Evolutionary conservation across 2,113 vertebrate species (phyloP).

Genomic region (Galeopterus variegatus): DNA sequence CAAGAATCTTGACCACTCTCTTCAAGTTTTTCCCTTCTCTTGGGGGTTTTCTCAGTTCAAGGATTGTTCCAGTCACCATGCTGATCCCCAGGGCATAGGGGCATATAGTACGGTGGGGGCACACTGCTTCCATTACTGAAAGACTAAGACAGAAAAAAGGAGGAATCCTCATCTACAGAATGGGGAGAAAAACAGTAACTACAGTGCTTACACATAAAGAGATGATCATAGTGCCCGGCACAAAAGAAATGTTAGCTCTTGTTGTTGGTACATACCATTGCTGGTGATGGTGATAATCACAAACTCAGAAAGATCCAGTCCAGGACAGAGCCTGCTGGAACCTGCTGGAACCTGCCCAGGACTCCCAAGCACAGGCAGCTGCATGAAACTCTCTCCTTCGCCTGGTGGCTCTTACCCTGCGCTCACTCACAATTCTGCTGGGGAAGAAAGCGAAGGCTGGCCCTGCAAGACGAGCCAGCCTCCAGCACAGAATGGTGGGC

Average conservation of each 20-base stretch:
- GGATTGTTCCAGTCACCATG: not conserved
- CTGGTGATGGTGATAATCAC: not conserved
- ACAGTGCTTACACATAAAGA: not conserved
- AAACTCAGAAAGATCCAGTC: not conserved
- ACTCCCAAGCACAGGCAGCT: not conserved
- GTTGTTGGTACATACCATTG: fast-evolving
- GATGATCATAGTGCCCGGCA: not conserved
- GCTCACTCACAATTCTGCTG: not conserved
- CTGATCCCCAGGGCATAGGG: not conserved
- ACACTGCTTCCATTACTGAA: not conserved
- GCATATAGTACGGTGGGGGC: not conserved
- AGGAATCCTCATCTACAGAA: not conserved
- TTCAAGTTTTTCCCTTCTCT: not conserved
- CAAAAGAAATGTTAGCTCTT: not conserved
- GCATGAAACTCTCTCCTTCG: not conserved
- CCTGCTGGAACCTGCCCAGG: not conserved
- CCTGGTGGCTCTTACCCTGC: not conserved
- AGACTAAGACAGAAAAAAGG: not conserved
- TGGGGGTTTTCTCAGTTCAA: not conserved
- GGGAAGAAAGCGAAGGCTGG: not conserved
- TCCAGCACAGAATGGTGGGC: not conserved
- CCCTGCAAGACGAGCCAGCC: not conserved
- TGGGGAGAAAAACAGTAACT: not conserved
- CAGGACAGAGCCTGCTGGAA: not conserved
- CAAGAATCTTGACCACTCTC: not conserved